Evolutionary conservation across 1,140 invertebrate species (phyloP), one percentile per base, ranked within the genome.

Genomic region (Lasaia peninsularis): DNA sequence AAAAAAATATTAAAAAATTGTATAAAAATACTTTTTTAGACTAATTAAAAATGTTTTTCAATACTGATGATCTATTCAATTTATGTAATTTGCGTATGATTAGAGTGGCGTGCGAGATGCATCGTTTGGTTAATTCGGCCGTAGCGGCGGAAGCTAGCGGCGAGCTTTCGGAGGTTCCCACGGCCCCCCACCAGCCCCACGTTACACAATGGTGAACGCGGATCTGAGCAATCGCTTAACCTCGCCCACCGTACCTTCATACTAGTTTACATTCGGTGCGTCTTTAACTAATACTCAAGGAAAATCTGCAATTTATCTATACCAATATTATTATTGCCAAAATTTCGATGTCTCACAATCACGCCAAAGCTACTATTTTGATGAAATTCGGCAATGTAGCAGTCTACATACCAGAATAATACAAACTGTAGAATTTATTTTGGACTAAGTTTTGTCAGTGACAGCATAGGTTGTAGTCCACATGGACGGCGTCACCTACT

Each of bases 151-250:
- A 88, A 88, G 85, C 85, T 79, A 75, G 73, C 71, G 65, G 73
- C 75, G 73, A 85, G 85, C 85, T 88, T 88, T 88, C 85, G 85
- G 85, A 64, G 80, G 78, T 88, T 88, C 85, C 85, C 85, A 86
- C 82, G 84, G 71, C 67, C 61, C 76, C 73, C 80, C 80, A 49
- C 58, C 60, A 12, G 57, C 57, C 68, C 60, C 67, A 62, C 53
- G 75, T 88, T 88, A 83, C 84, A 86, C 84, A 88, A 88, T 86
- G 82, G 82, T 86, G 84, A 88, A 88, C 85, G 82, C 80, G 85
- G 82, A 88, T 88, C 85, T 88, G 85, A 85, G 82, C 82, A 87
- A 86, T 84, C 80, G 80, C 80, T 87, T 86, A 86, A 87, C 84
- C 84, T 87, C 84, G 84, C 84, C 84, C 84, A 87, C 80, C 83